phyloP scores from a whole-genome alignment of 2,113 vertebrate genomes.

The Cromileptes altivelis region DNA sequence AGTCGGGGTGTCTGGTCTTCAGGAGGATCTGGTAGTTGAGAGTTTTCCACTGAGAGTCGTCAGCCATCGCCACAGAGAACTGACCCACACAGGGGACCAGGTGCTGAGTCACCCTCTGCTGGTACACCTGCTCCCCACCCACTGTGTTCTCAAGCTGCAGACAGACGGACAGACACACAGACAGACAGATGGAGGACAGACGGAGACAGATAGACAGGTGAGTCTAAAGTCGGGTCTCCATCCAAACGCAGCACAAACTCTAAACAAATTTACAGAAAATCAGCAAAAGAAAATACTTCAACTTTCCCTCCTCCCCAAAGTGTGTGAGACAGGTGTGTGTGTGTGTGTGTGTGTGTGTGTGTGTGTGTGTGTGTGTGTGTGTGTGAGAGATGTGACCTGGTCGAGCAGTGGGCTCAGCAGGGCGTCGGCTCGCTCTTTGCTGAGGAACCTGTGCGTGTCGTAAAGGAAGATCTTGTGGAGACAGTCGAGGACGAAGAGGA shows the following conservation, averaged over 20 bases:
- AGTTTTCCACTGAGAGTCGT: constrained; percentile 95
- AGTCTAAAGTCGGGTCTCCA: too few species aligned
- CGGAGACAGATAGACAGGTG: too few species aligned
- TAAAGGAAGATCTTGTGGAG: constrained; percentile 95
- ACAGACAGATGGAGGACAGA: background rate
- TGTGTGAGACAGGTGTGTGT: background rate
- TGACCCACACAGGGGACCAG: constrained; percentile 93
- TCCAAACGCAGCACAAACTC: too few species aligned
- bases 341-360: too few species aligned
- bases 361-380: background rate
- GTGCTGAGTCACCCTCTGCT: constrained; percentile 86
- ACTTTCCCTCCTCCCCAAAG: too few species aligned
- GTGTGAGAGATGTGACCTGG: constrained; percentile 86
- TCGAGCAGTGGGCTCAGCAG: constrained; percentile 92
- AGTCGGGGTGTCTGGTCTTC: constrained; percentile 89
- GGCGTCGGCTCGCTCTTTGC: constrained; percentile 91
- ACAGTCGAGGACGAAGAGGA: constrained; percentile 88
- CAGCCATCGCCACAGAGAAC: constrained; percentile 91
- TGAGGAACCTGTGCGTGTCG: constrained; percentile 93
- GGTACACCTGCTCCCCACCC: constrained; percentile 89
- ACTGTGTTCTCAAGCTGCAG: constrained; percentile 91
- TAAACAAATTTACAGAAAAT: too few species aligned
- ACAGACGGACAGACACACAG: background rate
- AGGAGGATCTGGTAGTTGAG: constrained; percentile 96
- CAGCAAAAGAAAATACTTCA: too few species aligned